Evolutionary conservation across 2,888 invertebrate species (phyloP).

Genomic region (Clitarchus hookeri): DNA sequence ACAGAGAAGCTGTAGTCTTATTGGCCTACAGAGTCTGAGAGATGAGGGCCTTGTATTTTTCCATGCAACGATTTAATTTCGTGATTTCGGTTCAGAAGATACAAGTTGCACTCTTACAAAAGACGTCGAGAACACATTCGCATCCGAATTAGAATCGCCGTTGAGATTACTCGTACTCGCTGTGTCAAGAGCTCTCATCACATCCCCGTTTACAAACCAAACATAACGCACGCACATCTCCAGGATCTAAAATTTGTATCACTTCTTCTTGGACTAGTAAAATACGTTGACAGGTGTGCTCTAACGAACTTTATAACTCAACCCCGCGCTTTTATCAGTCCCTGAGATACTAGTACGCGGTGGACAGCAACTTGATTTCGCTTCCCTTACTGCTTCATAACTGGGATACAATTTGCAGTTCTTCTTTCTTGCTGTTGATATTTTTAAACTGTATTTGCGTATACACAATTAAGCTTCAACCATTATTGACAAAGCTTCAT

Average conservation of each 20-base stretch:
- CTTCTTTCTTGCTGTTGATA: not conserved
- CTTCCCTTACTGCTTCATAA: not conserved
- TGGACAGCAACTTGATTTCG: not conserved
- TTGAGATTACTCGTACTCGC: not conserved
- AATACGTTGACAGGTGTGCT: not conserved
- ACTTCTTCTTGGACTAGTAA: slow-evolving; percentile 5
- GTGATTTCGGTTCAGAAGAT: not conserved
- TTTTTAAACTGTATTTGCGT: too few species aligned
- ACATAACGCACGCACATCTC: not conserved
- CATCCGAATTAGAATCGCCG: not conserved
- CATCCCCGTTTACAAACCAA: not conserved
- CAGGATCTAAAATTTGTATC: not conserved
- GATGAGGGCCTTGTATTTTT: not conserved
- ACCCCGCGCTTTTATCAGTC: not conserved
- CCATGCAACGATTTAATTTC: not conserved
- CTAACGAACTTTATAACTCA: not conserved
- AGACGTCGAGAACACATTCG: not conserved
- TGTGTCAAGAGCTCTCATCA: not conserved
- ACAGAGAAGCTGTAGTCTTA: not conserved
- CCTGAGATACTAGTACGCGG: not conserved
- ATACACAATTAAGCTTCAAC: too few species aligned
- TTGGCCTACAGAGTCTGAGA: not conserved
- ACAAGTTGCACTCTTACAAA: not conserved
- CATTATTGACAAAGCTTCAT: too few species aligned
- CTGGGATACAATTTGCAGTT: not conserved